Conservation (phyloP, 2,797 vertebrate species). For the Nasua narica region DNA sequence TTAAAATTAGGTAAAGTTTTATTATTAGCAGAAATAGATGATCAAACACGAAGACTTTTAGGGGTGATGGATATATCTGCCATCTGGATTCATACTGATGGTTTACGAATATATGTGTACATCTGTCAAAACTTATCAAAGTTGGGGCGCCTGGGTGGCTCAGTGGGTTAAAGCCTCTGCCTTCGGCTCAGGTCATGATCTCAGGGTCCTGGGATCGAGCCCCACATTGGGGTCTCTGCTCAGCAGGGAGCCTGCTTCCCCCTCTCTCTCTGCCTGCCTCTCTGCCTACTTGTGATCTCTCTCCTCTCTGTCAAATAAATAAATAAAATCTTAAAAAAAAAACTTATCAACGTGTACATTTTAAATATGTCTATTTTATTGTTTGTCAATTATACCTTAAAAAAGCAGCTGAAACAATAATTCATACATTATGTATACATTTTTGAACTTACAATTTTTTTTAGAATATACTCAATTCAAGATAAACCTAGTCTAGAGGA, state of each 20-base stretch:
- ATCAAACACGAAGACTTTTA: background rate
- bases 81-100: background rate
- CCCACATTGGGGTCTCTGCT: too few species aligned
- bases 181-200: too few species aligned
- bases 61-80: background rate
- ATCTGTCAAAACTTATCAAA: background rate
- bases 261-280: too few species aligned
- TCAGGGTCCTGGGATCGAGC: too few species aligned
- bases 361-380: background rate
- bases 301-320: too few species aligned
- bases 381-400: background rate
- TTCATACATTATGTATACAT: background rate
- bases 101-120: background rate
- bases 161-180: too few species aligned
- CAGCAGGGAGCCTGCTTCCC: too few species aligned
- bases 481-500: background rate
- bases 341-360: background rate
- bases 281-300: too few species aligned
- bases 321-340: too few species aligned
- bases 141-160: too few species aligned
- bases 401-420: background rate
- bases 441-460: background rate
- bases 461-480: background rate
- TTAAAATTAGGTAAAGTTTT: background rate
- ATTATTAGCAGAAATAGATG: constrained; percentile 3